Base-by-base conservation (phyloP, 2,888 invertebrate genomes). In the Fabriciana adippe region DNA sequence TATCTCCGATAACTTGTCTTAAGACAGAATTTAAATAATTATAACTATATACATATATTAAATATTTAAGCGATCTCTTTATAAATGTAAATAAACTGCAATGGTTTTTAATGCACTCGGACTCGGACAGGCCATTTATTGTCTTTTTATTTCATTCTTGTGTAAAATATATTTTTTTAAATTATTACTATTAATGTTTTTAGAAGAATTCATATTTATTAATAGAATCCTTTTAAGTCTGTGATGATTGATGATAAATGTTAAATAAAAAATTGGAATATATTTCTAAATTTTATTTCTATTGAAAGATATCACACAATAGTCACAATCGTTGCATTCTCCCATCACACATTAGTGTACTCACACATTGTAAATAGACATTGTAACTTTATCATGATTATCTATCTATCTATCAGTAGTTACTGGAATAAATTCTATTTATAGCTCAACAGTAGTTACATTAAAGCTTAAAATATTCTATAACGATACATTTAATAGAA, bases 251-350 rank as follows among this genome's bases (percentile, higher is more conserved):
- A 3, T n/a, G 26, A 78, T 59, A 15, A 59, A 41, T 41, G 11
- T 68, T 78, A 75, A 79, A 66, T 64, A 61, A 55, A 50, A 56
- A 15, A 57, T 48, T 48, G 3, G 48, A 26, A 59, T 48, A 47
- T 21, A 26, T 4, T 18, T 48, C 47, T 48, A 48, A 59, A n/a
- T 59, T 56, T 59, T 59, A 59, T 59, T 59, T 47, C 45, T 47
- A 26, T 26, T 48, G 26, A 59, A 59, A 59, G 47, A 48, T 48
- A 59, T 59, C 57, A 48, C 57, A 47, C 57, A 47, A 26, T 26
- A 59, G 21, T 56, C 21, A 47, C n/a, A 59, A 41, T n/a, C 14
- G 21, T 53, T 53, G 14, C 14, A 53, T 53, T 53, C 26, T 26
- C 8, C 48, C 47, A 48, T n/a, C 57, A 59, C 26, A 45, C 5